Evolutionary conservation across 2,797 vertebrate genomes (phyloP).

Genomic region (Falco biarmicus): DNA sequence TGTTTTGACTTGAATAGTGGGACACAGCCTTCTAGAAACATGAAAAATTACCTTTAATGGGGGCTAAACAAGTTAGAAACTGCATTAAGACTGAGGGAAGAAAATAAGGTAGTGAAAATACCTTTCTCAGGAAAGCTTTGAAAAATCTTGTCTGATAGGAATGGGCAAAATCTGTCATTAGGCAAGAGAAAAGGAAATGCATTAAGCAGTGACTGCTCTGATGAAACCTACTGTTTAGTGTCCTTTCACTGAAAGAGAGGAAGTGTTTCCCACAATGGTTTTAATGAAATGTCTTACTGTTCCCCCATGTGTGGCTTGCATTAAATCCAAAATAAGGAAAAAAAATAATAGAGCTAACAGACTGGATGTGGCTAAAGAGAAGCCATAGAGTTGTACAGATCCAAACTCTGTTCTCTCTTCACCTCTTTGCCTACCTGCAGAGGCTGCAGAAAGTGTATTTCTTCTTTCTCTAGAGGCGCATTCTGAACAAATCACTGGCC

Average conservation of each 20-base stretch:
- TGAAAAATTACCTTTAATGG: background rate
- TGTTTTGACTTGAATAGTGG: background rate
- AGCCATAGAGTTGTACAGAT: background rate
- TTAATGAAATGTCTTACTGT: background rate
- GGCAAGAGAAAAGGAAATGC: background rate
- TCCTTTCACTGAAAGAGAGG: background rate
- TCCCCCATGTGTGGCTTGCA: background rate
- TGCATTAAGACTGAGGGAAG: background rate
- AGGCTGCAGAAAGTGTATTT: background rate
- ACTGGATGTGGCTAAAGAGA: background rate
- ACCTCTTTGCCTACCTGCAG: background rate
- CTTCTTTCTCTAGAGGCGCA: background rate
- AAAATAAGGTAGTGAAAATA: background rate
- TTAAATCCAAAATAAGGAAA: background rate
- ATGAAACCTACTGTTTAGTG: background rate
- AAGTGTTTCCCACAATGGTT: background rate
- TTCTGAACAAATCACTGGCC: background rate
- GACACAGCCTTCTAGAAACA: background rate
- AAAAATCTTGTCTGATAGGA: background rate
- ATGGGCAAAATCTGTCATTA: background rate
- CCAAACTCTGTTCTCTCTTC: background rate
- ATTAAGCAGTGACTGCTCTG: background rate
- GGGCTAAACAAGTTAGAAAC: background rate
- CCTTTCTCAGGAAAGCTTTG: background rate
- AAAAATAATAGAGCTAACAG: background rate